Evolutionary conservation across 1,140 invertebrate genomes (phyloP).

Genomic region (Eciton burchellii): DNA sequence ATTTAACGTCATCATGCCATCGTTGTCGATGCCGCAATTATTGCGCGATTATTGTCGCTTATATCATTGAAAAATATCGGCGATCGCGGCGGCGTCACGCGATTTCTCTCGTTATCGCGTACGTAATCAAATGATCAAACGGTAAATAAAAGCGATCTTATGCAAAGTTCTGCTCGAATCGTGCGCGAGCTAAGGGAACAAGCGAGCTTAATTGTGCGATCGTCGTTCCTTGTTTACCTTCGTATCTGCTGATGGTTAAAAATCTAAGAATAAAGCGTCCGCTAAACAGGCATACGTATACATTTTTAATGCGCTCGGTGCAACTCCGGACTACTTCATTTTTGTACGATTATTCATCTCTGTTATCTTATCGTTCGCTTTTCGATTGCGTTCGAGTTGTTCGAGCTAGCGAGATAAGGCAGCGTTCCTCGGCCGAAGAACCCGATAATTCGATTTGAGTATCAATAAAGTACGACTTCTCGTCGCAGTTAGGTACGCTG

Average conservation of each 20-base stretch:
- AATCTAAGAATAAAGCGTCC: neutral
- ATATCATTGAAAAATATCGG: neutral
- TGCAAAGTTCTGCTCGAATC: neutral
- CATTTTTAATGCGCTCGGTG: neutral
- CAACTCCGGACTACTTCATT: too few species aligned
- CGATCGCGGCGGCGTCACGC: neutral
- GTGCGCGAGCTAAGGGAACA: neutral
- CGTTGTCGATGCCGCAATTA: constrained; percentile 1
- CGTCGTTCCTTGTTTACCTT: neutral
- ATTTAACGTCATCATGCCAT: constrained; percentile 23
- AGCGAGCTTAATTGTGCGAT: neutral
- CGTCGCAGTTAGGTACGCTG: neutral
- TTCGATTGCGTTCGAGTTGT: constrained; percentile 35
- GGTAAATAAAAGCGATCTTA: neutral
- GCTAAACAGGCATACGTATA: neutral
- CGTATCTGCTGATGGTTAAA: neutral
- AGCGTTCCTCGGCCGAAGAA: constrained; percentile 14
- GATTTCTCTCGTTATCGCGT: neutral
- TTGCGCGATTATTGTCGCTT: constrained; percentile 15
- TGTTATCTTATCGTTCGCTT: constrained; percentile 66
- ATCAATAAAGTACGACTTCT: constrained; percentile 24
- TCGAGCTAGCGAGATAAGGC: constrained; percentile 62
- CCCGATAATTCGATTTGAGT: constrained; percentile 54
- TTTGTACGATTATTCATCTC: constrained; percentile 8
- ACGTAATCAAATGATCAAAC: neutral